Evolutionary conservation across 2,797 vertebrate genomes (phyloP).

Genomic region (Naso thynnoides): DNA sequence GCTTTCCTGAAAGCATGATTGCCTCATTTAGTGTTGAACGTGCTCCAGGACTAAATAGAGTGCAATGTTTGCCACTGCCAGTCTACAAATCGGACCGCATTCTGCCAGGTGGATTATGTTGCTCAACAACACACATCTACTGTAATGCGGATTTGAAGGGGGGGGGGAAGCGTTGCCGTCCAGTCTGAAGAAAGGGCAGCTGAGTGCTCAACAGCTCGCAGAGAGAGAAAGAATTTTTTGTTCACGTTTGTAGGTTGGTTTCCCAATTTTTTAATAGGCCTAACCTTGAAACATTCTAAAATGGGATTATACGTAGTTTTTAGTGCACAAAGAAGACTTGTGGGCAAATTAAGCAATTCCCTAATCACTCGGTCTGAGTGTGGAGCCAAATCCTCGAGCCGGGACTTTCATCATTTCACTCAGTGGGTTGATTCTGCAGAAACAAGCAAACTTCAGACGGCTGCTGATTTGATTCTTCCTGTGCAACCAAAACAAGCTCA

Average conservation of each 20-base stretch:
- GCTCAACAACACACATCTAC: slow-evolving; percentile 45
- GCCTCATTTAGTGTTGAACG: slow-evolving; percentile 4
- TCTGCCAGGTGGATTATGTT: slow-evolving; percentile 66
- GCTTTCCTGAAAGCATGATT: neutral
- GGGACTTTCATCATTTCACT: slow-evolving; percentile 29
- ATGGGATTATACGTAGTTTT: slow-evolving; percentile 58
- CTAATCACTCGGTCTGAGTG: slow-evolving; percentile 40
- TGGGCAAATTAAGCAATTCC: slow-evolving; percentile 36
- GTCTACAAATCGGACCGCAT: slow-evolving; percentile 12
- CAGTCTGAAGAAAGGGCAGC: slow-evolving; percentile 5
- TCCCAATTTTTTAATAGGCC: slow-evolving; percentile 52
- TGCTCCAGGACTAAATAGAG: slow-evolving; percentile 10
- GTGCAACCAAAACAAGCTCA: neutral
- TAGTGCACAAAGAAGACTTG: slow-evolving; percentile 54
- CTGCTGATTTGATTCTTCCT: neutral
- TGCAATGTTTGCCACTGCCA: slow-evolving; percentile 32
- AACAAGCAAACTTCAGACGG: neutral
- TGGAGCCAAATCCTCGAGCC: slow-evolving; percentile 11
- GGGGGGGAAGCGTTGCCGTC: slow-evolving; percentile 24
- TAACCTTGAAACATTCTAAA: slow-evolving; percentile 48
- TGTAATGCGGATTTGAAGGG: slow-evolving; percentile 60
- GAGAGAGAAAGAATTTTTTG: slow-evolving; percentile 1
- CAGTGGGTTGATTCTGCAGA: slow-evolving; percentile 24
- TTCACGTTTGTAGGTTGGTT: slow-evolving; percentile 27
- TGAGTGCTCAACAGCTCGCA: slow-evolving; percentile 1